phyloP scores from a whole-genome alignment of 2,888 invertebrate genomes.

The Diplolepis rosae region DNA sequence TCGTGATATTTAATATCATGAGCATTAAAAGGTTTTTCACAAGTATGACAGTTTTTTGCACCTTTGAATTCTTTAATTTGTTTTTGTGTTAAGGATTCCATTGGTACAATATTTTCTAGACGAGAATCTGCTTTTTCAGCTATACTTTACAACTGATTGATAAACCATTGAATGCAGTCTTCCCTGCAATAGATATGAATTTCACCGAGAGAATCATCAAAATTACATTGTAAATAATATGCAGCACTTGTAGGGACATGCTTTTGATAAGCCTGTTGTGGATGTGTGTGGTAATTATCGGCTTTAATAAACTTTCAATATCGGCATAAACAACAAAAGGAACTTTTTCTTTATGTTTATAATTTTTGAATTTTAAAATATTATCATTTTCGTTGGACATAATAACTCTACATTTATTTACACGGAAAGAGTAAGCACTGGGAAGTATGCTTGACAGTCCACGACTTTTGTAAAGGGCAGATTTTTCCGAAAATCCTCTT shows the following conservation, averaged over 20 bases:
- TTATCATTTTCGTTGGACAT: conserved; percentile 35
- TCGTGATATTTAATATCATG: conserved; percentile 24
- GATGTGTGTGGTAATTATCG: not conserved
- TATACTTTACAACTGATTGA: not conserved
- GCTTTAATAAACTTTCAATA: conserved; percentile 41
- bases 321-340: conserved; percentile 44
- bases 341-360: conserved; percentile 34
- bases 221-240: conserved; percentile 25
- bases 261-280: not conserved
- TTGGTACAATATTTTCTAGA: not conserved
- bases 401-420: conserved; percentile 34
- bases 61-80: not conserved
- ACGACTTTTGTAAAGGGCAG: too few species aligned
- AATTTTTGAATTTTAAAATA: conserved; percentile 41
- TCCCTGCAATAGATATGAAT: not conserved
- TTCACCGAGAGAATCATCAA: not conserved
- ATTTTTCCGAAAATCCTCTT: too few species aligned
- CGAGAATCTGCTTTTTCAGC: too few species aligned
- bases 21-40: not conserved
- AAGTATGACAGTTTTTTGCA: conserved; percentile 33
- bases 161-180: conserved; percentile 7
- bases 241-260: conserved; percentile 5
- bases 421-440: too few species aligned
- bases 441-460: too few species aligned
- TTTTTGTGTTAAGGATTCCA: not conserved